phyloP scores from a whole-genome alignment of 2,888 invertebrate species.

The Calameuta filiformis region DNA sequence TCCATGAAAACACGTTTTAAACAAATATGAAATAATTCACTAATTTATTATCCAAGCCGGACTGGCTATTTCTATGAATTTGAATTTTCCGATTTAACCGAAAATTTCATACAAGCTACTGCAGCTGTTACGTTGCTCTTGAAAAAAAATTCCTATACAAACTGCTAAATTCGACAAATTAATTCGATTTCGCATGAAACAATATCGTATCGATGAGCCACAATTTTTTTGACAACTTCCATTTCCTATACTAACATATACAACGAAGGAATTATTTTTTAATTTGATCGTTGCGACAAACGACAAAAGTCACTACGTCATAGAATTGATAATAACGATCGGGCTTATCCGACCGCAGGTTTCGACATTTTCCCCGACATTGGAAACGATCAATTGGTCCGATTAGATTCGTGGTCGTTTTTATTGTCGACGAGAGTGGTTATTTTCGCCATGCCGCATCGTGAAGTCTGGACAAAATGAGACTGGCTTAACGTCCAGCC shows the following conservation, averaged over 20 bases:
- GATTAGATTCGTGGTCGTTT: not conserved
- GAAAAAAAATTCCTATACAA: not conserved
- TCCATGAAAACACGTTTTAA: constrained; percentile 27
- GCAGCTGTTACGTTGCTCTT: not conserved
- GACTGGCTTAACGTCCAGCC: not conserved
- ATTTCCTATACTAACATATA: not conserved
- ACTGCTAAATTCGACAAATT: not conserved
- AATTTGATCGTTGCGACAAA: not conserved
- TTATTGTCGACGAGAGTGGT: not conserved
- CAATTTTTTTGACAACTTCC: not conserved
- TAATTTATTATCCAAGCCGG: constrained; percentile 11
- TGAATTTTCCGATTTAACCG: not conserved
- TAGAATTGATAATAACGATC: not conserved
- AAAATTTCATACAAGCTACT: not conserved
- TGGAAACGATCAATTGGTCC: not conserved
- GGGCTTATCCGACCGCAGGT: not conserved
- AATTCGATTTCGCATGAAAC: not conserved
- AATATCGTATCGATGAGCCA: not conserved
- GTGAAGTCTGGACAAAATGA: not conserved
- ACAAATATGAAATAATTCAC: constrained; percentile 33
- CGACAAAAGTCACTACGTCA: not conserved
- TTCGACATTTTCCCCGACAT: not conserved
- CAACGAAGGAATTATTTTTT: not conserved
- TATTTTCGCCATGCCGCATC: not conserved
- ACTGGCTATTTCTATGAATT: constrained; percentile 5